Evolutionary conservation across 2,113 vertebrate genomes (phyloP).

Genomic region (Chloropsis hardwickii): DNA sequence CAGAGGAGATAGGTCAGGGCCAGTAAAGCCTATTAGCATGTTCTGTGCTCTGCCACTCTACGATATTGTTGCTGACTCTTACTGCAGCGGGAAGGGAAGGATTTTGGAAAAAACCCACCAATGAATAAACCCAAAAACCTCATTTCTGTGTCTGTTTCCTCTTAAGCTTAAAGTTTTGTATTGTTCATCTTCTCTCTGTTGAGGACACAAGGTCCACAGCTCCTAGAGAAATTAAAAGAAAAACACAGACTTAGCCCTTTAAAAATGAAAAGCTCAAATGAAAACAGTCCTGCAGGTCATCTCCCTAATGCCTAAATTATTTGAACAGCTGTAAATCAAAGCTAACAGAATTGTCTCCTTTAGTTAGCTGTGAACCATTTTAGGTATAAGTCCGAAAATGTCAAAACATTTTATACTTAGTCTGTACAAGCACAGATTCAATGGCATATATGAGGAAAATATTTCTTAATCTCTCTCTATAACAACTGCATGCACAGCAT

Average conservation of each 20-base stretch:
- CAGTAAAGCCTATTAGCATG: neutral
- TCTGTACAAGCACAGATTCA: neutral
- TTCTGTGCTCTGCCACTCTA: neutral
- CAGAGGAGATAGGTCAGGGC: neutral
- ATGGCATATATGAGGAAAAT: neutral
- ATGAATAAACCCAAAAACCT: fast-evolving
- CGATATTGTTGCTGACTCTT: neutral
- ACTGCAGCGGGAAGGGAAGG: neutral
- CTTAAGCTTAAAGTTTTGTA: neutral
- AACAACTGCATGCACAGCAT: neutral
- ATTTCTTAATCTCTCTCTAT: neutral
- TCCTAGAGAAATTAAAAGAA: constrained; percentile 21
- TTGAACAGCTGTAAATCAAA: constrained; percentile 65
- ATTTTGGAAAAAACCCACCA: fast-evolving
- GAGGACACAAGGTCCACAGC: neutral
- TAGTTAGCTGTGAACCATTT: constrained; percentile 13
- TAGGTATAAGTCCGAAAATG: constrained; percentile 24
- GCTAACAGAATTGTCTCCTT: neutral
- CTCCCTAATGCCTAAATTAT: constrained; percentile 36
- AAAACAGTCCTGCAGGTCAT: constrained; percentile 41
- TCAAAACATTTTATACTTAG: constrained; percentile 48
- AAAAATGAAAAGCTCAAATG: constrained; percentile 38
- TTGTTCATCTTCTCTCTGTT: neutral
- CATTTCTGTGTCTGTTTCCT: neutral
- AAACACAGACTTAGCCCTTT: constrained; percentile 14